Percentiles rank a stretch among this genome's conserved stretches.
Evolutionary conservation across 2,113 vertebrate species (phyloP).

Genomic region (Haplotaxodon microlepis): DNA sequence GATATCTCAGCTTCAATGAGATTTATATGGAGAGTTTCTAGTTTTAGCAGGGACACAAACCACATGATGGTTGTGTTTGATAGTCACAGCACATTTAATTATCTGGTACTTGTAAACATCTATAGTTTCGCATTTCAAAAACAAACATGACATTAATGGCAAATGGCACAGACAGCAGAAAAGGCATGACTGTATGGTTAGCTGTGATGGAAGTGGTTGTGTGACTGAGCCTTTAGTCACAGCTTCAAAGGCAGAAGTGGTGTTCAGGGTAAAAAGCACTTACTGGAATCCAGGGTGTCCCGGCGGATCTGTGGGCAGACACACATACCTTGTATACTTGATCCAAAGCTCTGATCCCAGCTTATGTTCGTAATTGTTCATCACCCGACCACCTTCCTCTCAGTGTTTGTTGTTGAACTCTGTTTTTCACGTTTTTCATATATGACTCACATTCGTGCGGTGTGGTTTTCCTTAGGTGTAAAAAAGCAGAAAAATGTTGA

Average conservation of each 20-base stretch:
- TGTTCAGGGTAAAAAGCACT: conserved; percentile 34
- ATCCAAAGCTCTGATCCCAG: conserved; percentile 19
- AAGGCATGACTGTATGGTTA: neutral
- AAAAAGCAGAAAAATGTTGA: neutral
- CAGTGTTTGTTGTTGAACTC: neutral
- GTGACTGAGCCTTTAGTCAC: conserved; percentile 51
- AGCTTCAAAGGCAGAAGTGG: conserved; percentile 50
- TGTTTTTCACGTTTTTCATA: neutral
- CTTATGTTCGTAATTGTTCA: conserved; percentile 14
- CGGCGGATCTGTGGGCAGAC: conserved; percentile 23
- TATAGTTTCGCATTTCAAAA: conserved; percentile 22
- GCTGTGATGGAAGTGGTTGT: conserved; percentile 51
- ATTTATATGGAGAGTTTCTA: neutral
- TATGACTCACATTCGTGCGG: neutral
- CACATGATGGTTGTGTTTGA: conserved; percentile 39
- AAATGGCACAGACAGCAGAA: conserved; percentile 1
- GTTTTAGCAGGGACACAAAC: conserved; percentile 12
- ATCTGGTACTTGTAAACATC: conserved; percentile 28
- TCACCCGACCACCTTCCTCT: neutral
- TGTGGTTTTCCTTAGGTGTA: neutral
- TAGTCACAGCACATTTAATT: conserved; percentile 12
- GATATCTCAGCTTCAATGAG: neutral
- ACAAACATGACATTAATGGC: conserved; percentile 40
- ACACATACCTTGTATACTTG: neutral
- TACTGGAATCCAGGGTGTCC: conserved; percentile 52